phyloP scores from a whole-genome alignment of 64 coral and sea anemone species.

The Acropora yongei region DNA sequence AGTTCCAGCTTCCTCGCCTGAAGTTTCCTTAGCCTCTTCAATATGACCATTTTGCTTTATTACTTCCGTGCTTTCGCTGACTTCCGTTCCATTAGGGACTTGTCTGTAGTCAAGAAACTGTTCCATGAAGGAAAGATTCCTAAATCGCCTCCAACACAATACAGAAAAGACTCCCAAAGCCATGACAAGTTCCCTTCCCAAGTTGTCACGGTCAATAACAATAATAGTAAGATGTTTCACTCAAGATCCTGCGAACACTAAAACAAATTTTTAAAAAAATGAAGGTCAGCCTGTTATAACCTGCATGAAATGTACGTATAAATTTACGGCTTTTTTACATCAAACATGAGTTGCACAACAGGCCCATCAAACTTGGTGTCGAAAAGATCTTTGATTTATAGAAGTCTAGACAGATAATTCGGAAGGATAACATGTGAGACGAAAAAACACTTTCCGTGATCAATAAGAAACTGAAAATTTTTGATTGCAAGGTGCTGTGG shows the following conservation, averaged over 20 bases:
- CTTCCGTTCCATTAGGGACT: conserved; percentile 67
- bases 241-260: conserved; percentile 8
- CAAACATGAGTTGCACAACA: too few relatives aligned
- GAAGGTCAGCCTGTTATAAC: background rate
- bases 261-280: background rate
- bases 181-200: conserved; percentile 36
- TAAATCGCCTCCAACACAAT: conserved; percentile 86
- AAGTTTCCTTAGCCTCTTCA: conserved; percentile 34
- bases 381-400: too few relatives aligned
- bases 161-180: conserved; percentile 76
- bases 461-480: too few relatives aligned
- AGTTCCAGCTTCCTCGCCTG: background rate
- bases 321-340: too few relatives aligned
- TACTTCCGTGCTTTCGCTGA: conserved; percentile 33
- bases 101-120: conserved; percentile 95
- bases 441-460: too few relatives aligned
- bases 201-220: conserved; percentile 55
- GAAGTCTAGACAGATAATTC: too few relatives aligned
- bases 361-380: too few relatives aligned
- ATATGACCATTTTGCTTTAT: conserved; percentile 49
- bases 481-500: too few relatives aligned
- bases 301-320: background rate
- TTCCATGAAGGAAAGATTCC: conserved; percentile 80
- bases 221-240: conserved; percentile 38
- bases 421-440: too few relatives aligned